Conservation (phyloP, 2,888 invertebrate genomes). For the Geotrupes spiniger region DNA sequence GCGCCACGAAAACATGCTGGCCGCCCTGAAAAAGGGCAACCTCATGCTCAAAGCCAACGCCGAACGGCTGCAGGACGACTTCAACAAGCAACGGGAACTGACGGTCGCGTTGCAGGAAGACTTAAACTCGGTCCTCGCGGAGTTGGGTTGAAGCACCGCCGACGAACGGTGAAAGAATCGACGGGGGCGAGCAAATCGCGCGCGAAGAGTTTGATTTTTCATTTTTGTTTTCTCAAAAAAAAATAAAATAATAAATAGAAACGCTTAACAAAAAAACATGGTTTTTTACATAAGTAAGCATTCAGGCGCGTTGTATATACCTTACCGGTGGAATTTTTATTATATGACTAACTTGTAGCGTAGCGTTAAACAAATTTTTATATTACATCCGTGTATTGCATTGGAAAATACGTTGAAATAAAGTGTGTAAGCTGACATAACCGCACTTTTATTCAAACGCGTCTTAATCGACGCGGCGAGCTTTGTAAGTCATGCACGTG, state of each 20-base stretch:
- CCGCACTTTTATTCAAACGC: conserved; percentile 3
- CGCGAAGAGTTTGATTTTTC: not conserved
- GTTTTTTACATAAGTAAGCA: conserved; percentile 9
- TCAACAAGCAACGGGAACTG: conserved; percentile 78
- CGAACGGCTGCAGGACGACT: conserved; percentile 81
- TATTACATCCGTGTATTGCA: conserved; percentile 16
- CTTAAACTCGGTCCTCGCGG: conserved; percentile 80
- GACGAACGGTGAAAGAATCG: conserved; percentile 3
- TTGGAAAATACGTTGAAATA: conserved; percentile 17
- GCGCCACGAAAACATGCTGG: conserved; percentile 74
- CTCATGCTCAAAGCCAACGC: conserved; percentile 84
- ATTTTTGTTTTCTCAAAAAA: no score
- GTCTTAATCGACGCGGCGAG: no score
- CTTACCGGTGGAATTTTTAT: conserved; percentile 17
- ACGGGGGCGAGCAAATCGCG: not conserved
- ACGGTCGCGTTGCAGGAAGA: conserved; percentile 77
- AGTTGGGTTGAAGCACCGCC: conserved; percentile 63
- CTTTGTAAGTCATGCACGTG: no score
- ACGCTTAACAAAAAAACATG: not conserved
- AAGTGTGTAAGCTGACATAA: conserved; percentile 14
- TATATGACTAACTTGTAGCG: conserved; percentile 15
- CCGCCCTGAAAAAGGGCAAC: conserved; percentile 84
- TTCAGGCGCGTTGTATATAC: conserved; percentile 18
- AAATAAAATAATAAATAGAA: no score
- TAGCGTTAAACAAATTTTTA: conserved; percentile 18